Conservation (phyloP, 2,888 invertebrate genomes). For the Nemotelus pantherinus region DNA sequence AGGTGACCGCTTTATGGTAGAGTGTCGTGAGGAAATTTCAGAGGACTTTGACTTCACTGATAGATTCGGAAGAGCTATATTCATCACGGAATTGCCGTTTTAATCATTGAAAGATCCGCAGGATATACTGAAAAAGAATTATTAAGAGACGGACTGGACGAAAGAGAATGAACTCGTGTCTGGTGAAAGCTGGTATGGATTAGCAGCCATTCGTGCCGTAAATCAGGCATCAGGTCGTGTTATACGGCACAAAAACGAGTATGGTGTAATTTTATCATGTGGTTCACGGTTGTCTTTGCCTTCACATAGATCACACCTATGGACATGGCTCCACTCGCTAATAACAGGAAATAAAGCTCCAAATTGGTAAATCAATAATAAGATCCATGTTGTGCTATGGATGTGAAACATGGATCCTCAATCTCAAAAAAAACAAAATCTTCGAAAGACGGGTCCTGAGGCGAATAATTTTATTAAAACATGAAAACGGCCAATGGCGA, state of each 20-base stretch:
- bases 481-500: no score
- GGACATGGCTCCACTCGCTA: constrained; percentile 83
- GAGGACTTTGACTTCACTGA: no score
- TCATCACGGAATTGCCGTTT: constrained; percentile 95
- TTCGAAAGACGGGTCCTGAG: no score
- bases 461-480: no score
- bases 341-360: constrained; percentile 62
- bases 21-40: no score
- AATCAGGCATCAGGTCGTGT: constrained; percentile 99
- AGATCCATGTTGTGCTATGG: no score
- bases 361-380: no score
- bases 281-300: constrained; percentile 84
- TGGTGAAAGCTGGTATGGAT: constrained; percentile 89
- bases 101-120: constrained; percentile 93
- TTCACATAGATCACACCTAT: constrained; percentile 74
- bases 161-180: constrained; percentile 73
- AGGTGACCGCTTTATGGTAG: no score
- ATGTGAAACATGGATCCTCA: no score
- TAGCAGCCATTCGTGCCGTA: constrained; percentile 95
- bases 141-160: constrained; percentile 79
- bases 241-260: constrained; percentile 94
- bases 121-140: constrained; percentile 89
- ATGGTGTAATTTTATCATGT: constrained; percentile 92
- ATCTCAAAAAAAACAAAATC: no score
- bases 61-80: constrained; percentile 75